Evolutionary conservation across 37 sponge, comb jelly and placozoan species (phyloP).

Genomic region (Beroe ovata): DNA sequence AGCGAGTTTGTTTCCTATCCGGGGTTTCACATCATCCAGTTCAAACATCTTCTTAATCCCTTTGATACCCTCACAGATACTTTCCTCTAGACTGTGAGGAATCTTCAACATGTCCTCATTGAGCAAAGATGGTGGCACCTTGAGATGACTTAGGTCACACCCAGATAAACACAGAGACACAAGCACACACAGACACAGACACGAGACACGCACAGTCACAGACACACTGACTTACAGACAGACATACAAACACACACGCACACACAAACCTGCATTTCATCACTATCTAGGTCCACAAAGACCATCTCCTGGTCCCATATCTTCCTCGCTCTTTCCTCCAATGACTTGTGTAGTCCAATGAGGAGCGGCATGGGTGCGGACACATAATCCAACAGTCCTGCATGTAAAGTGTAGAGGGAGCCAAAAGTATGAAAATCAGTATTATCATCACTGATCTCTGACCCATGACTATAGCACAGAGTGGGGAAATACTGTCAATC

Average conservation of each 20-base stretch:
- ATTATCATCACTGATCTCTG: too few relatives aligned
- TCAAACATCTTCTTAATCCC: conserved; percentile 58
- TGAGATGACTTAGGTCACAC: too few relatives aligned
- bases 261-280: conserved; percentile 44
- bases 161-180: too few relatives aligned
- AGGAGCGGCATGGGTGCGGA: conserved; percentile 53
- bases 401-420: too few relatives aligned
- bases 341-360: conserved; percentile 19
- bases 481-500: neutral
- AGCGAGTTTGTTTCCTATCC: conserved; percentile 30
- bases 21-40: neutral
- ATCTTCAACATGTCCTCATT: conserved; percentile 46
- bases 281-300: conserved; percentile 50
- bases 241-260: too few relatives aligned
- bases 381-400: conserved; percentile 54
- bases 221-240: too few relatives aligned
- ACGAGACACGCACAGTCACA: too few relatives aligned
- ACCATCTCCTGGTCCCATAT: conserved; percentile 61
- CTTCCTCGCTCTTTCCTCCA: neutral
- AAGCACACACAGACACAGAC: too few relatives aligned
- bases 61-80: conserved; percentile 42
- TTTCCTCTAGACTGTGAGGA: conserved; percentile 29
- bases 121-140: conserved; percentile 53
- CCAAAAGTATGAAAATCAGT: too few relatives aligned
- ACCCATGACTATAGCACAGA: too few relatives aligned